Base-by-base conservation (phyloP, 2,113 vertebrate species). In the Scomber colias region DNA sequence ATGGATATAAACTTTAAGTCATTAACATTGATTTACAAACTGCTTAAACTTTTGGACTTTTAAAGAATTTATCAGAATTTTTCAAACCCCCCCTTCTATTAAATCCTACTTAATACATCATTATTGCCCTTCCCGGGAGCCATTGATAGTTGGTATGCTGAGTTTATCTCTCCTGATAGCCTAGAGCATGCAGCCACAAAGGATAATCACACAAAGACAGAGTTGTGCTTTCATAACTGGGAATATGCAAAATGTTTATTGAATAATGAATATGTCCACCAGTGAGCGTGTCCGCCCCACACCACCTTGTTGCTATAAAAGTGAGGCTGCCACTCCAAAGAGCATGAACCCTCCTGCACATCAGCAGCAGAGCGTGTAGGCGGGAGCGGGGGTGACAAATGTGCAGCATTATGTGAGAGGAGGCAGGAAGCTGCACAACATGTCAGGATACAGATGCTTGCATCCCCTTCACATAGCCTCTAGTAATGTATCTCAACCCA, bases 401-500 rank as follows among this genome's bases (percentile, higher is more conserved):
- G 83, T 83, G 62, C 66, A 84, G 73, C 69, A 71, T 90, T 88
- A 91, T 86, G 86, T 62, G 89, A 85, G 86, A 84, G 81, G 86
- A 91, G 84, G 89, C 84, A 79, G 84, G 77, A 81, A 88, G 79
- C 79, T 19, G 72, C 72, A 71, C 85, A 88, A 88, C 82, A 79
- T 83, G 88, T 91, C 89, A 85, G 87, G 84, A 81, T 88, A 84
- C 85, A 86, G 87, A 84, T 73, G 87, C 85, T 67, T 57, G 77
- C 84, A 59, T 87, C 86, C 86, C 86, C 63, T 85, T 84, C 83
- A 77, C 61, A 81, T 56, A 11, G 70, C 81, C 77, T 79, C 81
- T 59, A 57, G 66, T 87, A 76, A 88, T 87, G 85, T 61, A 45
- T 81, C 80, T 86, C 91, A 89, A 24, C 92, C 91, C 92, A 94